Evolutionary conservation across 2,888 invertebrate species (phyloP), one percentile per base, ranked within the genome.

Genomic region (Bellardia pandia): DNA sequence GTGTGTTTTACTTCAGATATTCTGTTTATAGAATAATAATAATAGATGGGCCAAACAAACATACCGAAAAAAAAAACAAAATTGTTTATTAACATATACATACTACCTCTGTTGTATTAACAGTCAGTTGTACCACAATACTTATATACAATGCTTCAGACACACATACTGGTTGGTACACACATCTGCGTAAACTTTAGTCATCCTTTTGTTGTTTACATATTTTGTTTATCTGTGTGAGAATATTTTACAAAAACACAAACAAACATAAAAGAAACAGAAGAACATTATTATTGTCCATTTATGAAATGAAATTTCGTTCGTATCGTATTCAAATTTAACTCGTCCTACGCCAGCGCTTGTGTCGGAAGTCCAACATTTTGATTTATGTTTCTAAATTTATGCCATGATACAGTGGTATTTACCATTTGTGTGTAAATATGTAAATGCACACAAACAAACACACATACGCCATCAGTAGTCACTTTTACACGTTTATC

Each of bases 341-440:
- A 81, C 83, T 79, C 75, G 79, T 83, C 84, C 84, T 77, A 78
- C 81, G 82, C 71, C 87, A 85, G 78, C 78, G 87, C 77, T 81
- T 81, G 78, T 90, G 91, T 92, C 93, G 93, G 93, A 93, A 93
- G 93, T 93, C 90, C 91, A 91, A 91, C 90, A 91, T 91, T 93
- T 93, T 93, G 93, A 93, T 93, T 93, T 93, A 93, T 93, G 92
- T 91, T 90, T 89, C 90, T 89, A 91, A 92, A 91, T 92, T 92
- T 91, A 91, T 91, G 90, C 91, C 90, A 91, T 88, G 89, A 88
- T 81, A 89, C 45, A 14, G 16, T 72, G 68, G 66, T 81, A 75
- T 85, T 85, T 80, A 64, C 69, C 62, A 64, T 75, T 75, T 69
- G 69, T 45, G 23, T 72, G 30, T 13, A 23, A 23, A 53, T 62